Conservation (phyloP, 1,140 invertebrate species). For the Zaprionus africanus region DNA sequence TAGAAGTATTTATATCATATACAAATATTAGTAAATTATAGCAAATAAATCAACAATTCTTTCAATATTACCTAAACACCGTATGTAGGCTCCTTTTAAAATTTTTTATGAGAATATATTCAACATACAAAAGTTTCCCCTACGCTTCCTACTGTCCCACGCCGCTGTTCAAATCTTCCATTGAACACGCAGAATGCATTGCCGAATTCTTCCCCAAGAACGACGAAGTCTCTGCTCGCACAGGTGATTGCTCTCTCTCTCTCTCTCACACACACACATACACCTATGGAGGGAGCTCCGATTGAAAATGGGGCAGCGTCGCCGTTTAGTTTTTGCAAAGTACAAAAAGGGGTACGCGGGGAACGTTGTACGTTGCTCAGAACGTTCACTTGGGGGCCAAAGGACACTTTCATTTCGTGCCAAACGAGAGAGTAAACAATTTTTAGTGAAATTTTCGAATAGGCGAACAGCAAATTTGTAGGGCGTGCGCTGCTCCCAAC, state of each 20-base stretch:
- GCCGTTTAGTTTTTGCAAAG: slow-evolving; percentile 8
- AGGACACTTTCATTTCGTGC: slow-evolving; percentile 82
- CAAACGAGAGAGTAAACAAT: slow-evolving; percentile 84
- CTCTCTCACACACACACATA: neutral
- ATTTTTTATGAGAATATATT: too few species aligned
- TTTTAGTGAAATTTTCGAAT: slow-evolving; percentile 84
- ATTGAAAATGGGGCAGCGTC: slow-evolving; percentile 14
- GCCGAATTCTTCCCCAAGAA: slow-evolving; percentile 39
- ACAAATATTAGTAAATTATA: too few species aligned
- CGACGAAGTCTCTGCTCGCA: slow-evolving; percentile 11
- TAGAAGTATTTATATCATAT: too few species aligned
- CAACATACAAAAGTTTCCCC: neutral
- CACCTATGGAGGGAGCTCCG: neutral
- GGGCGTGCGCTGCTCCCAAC: slow-evolving; percentile 56
- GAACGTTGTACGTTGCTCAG: neutral
- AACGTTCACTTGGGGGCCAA: slow-evolving; percentile 44
- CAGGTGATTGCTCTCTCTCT: slow-evolving; percentile 5
- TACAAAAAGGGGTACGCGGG: slow-evolving; percentile 3
- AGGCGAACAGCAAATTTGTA: slow-evolving; percentile 83
- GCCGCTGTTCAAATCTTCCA: slow-evolving; percentile 14
- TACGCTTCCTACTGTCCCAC: neutral
- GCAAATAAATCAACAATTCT: too few species aligned
- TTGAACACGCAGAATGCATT: slow-evolving; percentile 16
- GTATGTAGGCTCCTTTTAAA: too few species aligned
- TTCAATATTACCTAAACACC: too few species aligned